Evolutionary conservation across 2,888 invertebrate species (phyloP), one percentile per base, ranked within the genome.

Genomic region (Euplagia quadripunctaria): DNA sequence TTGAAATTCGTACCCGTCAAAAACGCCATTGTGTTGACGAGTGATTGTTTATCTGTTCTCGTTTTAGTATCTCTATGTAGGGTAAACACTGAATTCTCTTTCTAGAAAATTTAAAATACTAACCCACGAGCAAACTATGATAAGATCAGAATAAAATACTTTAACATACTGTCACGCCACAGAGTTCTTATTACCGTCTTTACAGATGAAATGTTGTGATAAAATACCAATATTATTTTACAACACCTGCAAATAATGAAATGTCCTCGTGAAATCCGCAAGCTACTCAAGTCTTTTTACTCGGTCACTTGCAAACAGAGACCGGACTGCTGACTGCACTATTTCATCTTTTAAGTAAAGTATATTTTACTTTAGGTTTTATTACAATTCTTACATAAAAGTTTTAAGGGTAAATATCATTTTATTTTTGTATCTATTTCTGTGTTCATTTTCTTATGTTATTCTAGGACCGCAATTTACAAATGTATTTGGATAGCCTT

Each of bases 231-330:
- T 46, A 31, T 49, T 63, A 63, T 49, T 63, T 46, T 69, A 46
- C 43, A 61, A 49, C 31, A 63, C 20, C 17, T 61, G 31, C 63
- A 63, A 69, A 71, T 58, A 52, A 58, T 55, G 61, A 49, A 67
- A 49, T 55, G 17, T 16, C 61, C 66, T 43, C 31, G 46, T 46
- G 31, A 20, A 65, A 58, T 51, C n/a, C 41, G 7, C 17, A 16
- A 68, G 64, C 42, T 64, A 43, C 51, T 43, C 63, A 67, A 49
- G 43, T 68, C 46, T 68, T 68, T 58, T 20, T 61, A 31, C 31
- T 61, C 61, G 31, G 5, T 7, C 61, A 61, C 61, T 31, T 61
- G 31, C 61, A 58, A 58, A 58, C 58, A 20, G 58, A 58, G 12
- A 11, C 3, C 20, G 12, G 58, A 58, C 20, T 20, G 58, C 58